Evolutionary conservation across 2,888 invertebrate genomes (phyloP).

Genomic region (Cataglyphis altisquamis): DNA sequence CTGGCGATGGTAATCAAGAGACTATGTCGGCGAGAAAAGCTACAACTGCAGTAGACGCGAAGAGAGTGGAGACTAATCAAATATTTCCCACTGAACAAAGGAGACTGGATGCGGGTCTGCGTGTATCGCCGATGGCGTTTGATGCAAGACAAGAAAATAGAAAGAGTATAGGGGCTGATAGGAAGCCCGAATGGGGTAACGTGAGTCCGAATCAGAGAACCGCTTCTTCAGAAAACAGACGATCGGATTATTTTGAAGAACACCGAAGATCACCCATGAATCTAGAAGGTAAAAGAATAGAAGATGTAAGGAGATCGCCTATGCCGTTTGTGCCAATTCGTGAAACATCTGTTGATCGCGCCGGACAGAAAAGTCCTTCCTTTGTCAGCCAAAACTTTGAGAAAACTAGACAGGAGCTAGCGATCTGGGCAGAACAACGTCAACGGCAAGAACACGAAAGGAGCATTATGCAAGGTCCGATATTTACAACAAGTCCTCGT

Average conservation of each 20-base stretch:
- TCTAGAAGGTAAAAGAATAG: conserved; percentile 82
- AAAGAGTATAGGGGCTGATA: conserved; percentile 78
- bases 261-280: conserved; percentile 84
- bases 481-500: conserved; percentile 82
- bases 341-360: conserved; percentile 81
- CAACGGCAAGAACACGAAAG: conserved; percentile 84
- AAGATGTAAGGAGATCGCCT: conserved; percentile 83
- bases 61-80: conserved; percentile 78
- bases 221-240: conserved; percentile 80
- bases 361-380: conserved; percentile 82
- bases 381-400: conserved; percentile 83
- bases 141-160: conserved; percentile 81
- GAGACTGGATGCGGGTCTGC: conserved; percentile 78
- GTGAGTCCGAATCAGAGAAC: conserved; percentile 83
- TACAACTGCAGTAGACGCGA: conserved; percentile 75
- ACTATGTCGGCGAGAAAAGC: conserved; percentile 75
- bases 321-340: conserved; percentile 84
- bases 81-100: conserved; percentile 80
- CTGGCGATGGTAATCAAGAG: conserved; percentile 79
- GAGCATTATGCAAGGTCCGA: conserved; percentile 76
- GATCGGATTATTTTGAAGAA: conserved; percentile 85
- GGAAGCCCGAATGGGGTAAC: conserved; percentile 82
- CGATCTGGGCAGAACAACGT: conserved; percentile 84
- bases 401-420: conserved; percentile 84
- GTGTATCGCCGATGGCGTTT: conserved; percentile 82